Evolutionary conservation across 2,113 vertebrate genomes (phyloP).

Genomic region (Equus quagga): DNA sequence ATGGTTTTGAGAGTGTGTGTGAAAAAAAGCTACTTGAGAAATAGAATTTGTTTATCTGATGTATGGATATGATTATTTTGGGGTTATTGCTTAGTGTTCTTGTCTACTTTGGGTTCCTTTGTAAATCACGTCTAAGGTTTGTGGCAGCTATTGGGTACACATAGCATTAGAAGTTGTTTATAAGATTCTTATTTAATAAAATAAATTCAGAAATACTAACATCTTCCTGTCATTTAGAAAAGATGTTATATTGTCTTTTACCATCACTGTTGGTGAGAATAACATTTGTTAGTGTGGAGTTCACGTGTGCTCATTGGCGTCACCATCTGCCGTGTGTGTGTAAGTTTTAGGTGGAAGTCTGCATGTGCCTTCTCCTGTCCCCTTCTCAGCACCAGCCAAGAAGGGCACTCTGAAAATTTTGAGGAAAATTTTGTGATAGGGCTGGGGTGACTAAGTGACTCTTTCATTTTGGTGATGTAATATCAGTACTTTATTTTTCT

Average conservation of each 20-base stretch:
- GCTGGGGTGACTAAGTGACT: constrained; percentile 71
- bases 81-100: not conserved
- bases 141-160: not conserved
- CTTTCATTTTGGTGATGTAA: constrained; percentile 73
- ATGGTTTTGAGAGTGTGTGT: not conserved
- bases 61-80: not conserved
- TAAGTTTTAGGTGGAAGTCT: not conserved
- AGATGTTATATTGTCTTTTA: not conserved
- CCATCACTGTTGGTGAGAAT: not conserved
- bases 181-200: not conserved
- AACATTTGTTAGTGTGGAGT: not conserved
- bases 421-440: constrained; percentile 77
- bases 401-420: not conserved
- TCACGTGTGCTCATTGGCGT: not conserved
- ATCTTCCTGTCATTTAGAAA: not conserved
- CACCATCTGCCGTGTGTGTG: not conserved
- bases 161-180: not conserved
- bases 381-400: not conserved
- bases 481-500: constrained; percentile 78
- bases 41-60: not conserved
- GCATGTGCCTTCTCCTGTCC: not conserved
- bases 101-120: not conserved
- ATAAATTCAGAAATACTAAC: not conserved
- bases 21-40: not conserved
- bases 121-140: not conserved